Evolutionary conservation across 2,797 vertebrate genomes (phyloP).

Genomic region (Sebastiscus tertius): DNA sequence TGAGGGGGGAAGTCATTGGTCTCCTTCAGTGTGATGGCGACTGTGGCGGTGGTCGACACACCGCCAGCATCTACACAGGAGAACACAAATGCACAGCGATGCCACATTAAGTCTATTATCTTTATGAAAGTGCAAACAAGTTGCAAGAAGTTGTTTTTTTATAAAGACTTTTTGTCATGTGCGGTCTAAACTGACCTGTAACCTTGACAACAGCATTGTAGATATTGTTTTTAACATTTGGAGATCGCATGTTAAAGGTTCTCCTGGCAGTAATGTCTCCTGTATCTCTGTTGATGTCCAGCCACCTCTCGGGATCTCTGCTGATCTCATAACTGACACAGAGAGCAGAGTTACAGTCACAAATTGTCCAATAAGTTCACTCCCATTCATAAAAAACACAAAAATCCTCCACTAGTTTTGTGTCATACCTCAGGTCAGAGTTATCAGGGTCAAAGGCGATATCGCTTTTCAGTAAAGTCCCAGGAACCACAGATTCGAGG

Average conservation of each 20-base stretch:
- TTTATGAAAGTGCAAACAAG: background rate
- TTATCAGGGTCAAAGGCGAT: constrained; percentile 90
- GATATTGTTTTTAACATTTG: constrained; percentile 85
- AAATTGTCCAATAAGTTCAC: background rate
- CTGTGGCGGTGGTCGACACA: constrained; percentile 84
- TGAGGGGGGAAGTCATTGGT: constrained; percentile 92
- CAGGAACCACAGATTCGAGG: constrained; percentile 85
- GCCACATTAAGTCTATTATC: background rate
- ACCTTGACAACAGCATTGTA: constrained; percentile 88
- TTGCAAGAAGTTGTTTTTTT: no score
- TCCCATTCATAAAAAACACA: background rate
- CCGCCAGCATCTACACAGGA: constrained; percentile 74
- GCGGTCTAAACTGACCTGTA: constrained; percentile 81
- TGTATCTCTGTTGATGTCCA: constrained; percentile 81
- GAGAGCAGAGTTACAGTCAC: background rate
- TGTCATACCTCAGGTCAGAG: constrained; percentile 86
- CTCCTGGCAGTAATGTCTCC: constrained; percentile 85
- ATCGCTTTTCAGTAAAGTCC: constrained; percentile 83
- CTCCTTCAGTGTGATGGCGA: constrained; percentile 89
- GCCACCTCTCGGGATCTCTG: constrained; percentile 90
- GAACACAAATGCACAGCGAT: constrained; percentile 2
- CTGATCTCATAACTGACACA: constrained; percentile 86
- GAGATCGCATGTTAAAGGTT: constrained; percentile 84
- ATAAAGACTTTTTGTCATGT: background rate
- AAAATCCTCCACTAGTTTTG: background rate